Evolutionary conservation across 2,113 vertebrate genomes (phyloP).

Genomic region (Pluvialis apricaria): DNA sequence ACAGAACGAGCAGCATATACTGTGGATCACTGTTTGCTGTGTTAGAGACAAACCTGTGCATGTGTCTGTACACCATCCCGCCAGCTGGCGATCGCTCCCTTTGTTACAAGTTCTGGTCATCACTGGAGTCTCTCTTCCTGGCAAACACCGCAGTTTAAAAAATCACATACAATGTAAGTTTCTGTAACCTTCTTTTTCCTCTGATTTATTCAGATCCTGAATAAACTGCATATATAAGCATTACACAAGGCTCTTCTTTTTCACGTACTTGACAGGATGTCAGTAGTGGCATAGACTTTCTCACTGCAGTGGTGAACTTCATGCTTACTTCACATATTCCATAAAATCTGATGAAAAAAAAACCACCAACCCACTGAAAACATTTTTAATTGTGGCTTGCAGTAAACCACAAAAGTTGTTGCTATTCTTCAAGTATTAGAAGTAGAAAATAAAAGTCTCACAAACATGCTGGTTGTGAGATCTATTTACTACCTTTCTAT

Average conservation of each 20-base stretch:
- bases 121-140: not conserved
- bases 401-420: not conserved
- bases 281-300: not conserved
- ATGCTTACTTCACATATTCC: not conserved
- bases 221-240: not conserved
- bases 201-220: not conserved
- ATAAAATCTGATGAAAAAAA: not conserved
- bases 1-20: not conserved
- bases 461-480: not conserved
- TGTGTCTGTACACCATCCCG: not conserved
- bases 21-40: not conserved
- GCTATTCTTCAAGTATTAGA: not conserved
- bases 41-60: rapidly evolving
- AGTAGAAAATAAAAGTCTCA: not conserved
- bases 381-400: not conserved
- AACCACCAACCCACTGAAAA: rapidly evolving
- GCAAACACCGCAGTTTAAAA: not conserved
- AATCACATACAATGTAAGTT: not conserved
- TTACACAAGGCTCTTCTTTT: not conserved
- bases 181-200: not conserved
- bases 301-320: not conserved
- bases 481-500: not conserved
- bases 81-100: not conserved
- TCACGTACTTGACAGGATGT: not conserved
- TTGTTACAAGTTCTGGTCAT: not conserved